Evolutionary conservation across 2,888 invertebrate species (phyloP).

Genomic region (Mythimna loreyi): DNA sequence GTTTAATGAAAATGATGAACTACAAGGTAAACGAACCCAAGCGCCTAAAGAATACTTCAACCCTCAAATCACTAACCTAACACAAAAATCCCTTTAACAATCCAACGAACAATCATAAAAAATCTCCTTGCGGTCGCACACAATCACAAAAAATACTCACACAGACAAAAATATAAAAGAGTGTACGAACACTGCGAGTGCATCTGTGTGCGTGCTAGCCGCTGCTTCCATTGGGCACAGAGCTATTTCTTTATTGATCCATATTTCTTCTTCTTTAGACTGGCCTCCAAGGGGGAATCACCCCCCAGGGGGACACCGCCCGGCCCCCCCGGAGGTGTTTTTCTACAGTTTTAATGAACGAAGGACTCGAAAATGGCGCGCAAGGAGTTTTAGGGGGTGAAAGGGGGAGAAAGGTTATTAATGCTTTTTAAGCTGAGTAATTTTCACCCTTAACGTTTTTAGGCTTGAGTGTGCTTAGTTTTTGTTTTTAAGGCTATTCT

Average conservation of each 20-base stretch:
- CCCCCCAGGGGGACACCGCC: slow-evolving; percentile 56
- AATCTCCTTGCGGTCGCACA: slow-evolving; percentile 73
- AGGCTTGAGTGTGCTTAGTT: slow-evolving; percentile 68
- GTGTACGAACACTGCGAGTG: slow-evolving; percentile 67
- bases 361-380: slow-evolving; percentile 81
- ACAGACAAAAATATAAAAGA: slow-evolving; percentile 63
- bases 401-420: slow-evolving; percentile 85
- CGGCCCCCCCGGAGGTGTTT: slow-evolving; percentile 83
- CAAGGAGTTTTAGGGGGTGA: slow-evolving; percentile 77
- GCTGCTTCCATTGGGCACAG: slow-evolving; percentile 88
- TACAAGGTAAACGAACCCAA: not conserved
- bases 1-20: no score
- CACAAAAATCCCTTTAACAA: slow-evolving; percentile 52
- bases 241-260: slow-evolving; percentile 91
- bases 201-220: slow-evolving; percentile 85
- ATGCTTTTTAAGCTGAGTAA: slow-evolving; percentile 89
- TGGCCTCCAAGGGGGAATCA: slow-evolving; percentile 75
- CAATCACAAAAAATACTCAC: slow-evolving; percentile 63
- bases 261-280: slow-evolving; percentile 91
- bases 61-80: slow-evolving; percentile 39
- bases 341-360: slow-evolving; percentile 90
- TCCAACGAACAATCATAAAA: slow-evolving; percentile 63
- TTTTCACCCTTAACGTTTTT: slow-evolving; percentile 82
- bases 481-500: slow-evolving; percentile 72
- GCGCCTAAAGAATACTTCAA: slow-evolving; percentile 1